Evolutionary conservation across 2,888 invertebrate species (phyloP), one percentile per base, ranked within the genome.

Genomic region (Loripinus fragilis): DNA sequence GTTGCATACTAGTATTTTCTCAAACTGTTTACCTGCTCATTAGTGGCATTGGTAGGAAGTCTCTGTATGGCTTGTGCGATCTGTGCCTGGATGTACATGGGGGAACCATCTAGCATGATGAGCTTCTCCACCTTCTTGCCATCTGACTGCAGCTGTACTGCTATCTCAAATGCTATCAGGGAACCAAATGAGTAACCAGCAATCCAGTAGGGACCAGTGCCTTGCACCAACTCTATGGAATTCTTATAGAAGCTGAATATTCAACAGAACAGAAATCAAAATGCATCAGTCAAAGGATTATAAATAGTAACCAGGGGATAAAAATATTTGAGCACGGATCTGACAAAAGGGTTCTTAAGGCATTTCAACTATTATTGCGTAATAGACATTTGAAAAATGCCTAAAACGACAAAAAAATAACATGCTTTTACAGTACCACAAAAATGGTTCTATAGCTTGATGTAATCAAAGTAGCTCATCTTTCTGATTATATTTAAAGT

Each of bases 151-250:
- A 99, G 94, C 92, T 97, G 96, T 50, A 96, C 94, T 30, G 97
- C 97, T 96, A 99, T 98, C 94, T 99, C 98, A 93, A 98, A 97
- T 28, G 98, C 98, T 35, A 99, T 96, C 87, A 97, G 96, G 48
- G 98, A 97, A 80, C 99, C 99, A 94, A 97, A 99, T 0, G 99
- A 99, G 94, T 99, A 99, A 0, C 99, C 99, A 65, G 97, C 95
- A 83, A 99, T 94, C 72, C 96, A 95, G 95, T 98, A 98, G 0
- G 98, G 98, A 82, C 98, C 97, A 76, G 94, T 94, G 10, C 96
- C 95, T 94, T 98, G 80, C n/a, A 75, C 12, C 65, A 78, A 67
- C 73, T 82, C 78, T 50, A 89, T 81, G 8, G 85, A 79, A 70
- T 85, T 81, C 20, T 79, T 81, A 66, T 88, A 88, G 68, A 81